A percentile compares a stretch with the other conserved stretches of the same genome.
These are phyloP conservation scores for Sphyrna mokarran DNA, from an alignment of 2,113 vertebrate species.

Conservation along the genomic window DNA sequence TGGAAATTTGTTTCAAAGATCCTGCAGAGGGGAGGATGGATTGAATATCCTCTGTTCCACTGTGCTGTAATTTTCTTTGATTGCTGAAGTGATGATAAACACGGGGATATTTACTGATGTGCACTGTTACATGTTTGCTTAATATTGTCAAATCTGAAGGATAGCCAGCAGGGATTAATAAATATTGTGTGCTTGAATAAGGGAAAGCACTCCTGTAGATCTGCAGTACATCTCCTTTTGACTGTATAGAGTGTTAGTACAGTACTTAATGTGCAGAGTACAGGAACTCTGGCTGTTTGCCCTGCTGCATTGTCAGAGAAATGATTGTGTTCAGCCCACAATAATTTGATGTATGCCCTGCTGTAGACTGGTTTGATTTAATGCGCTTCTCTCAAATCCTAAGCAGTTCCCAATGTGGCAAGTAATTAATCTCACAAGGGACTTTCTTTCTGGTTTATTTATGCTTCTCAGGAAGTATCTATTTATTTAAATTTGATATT, in stretches of 20 bases:
- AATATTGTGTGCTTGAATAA: background rate
- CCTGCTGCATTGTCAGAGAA: background rate
- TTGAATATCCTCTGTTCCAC: background rate
- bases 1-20: background rate
- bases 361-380: background rate
- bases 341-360: background rate
- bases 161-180: background rate
- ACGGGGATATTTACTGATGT: background rate
- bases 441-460: background rate
- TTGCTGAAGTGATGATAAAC: background rate
- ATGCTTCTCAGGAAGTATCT: background rate
- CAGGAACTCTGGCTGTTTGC: background rate
- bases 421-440: background rate
- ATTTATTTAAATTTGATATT: background rate
- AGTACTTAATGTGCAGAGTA: background rate
- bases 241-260: background rate
- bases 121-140: background rate
- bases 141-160: background rate
- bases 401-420: background rate
- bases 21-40: background rate
- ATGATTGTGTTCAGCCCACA: background rate
- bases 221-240: background rate
- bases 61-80: background rate
- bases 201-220: background rate
- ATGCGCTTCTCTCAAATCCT: background rate